Conservation (phyloP, 2,888 invertebrate species). For the Neocrepidodera transversa region DNA sequence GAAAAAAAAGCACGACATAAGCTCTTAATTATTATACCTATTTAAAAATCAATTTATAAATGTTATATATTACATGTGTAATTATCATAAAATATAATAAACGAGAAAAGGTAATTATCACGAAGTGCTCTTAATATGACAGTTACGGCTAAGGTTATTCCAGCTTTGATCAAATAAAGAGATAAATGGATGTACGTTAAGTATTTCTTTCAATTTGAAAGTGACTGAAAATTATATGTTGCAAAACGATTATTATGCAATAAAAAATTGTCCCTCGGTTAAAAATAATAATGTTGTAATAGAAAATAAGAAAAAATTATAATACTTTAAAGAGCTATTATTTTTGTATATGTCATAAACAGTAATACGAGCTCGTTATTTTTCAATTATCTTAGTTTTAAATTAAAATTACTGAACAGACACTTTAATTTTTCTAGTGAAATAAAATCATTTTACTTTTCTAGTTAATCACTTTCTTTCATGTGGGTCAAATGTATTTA, state of each 20-base stretch:
- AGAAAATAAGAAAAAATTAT: not conserved
- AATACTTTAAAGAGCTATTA: not conserved
- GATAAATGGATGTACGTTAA: not conserved
- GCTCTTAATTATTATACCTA: too few relatives aligned
- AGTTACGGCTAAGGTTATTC: not conserved
- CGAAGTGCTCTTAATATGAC: not conserved
- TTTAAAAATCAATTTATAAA: too few relatives aligned
- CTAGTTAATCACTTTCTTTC: not conserved
- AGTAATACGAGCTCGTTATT: not conserved
- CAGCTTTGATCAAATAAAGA: not conserved
- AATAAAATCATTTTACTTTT: not conserved
- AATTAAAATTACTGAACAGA: not conserved
- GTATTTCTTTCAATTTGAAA: not conserved
- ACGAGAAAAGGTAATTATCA: too few relatives aligned
- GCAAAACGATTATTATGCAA: conserved; percentile 5
- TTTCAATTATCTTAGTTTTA: not conserved
- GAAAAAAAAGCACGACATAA: too few relatives aligned
- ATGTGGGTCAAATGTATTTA: conserved; percentile 7
- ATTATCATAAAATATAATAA: too few relatives aligned
- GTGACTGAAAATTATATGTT: not conserved
- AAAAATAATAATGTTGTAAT: not conserved
- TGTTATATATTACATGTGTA: too few relatives aligned
- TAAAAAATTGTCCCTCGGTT: not conserved
- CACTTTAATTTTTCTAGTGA: not conserved
- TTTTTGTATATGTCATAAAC: too few relatives aligned